Percentiles rank a stretch among this genome's conserved stretches.
Conservation (phyloP, 2,888 invertebrate genomes). For the Drosophila eohydei region DNA sequence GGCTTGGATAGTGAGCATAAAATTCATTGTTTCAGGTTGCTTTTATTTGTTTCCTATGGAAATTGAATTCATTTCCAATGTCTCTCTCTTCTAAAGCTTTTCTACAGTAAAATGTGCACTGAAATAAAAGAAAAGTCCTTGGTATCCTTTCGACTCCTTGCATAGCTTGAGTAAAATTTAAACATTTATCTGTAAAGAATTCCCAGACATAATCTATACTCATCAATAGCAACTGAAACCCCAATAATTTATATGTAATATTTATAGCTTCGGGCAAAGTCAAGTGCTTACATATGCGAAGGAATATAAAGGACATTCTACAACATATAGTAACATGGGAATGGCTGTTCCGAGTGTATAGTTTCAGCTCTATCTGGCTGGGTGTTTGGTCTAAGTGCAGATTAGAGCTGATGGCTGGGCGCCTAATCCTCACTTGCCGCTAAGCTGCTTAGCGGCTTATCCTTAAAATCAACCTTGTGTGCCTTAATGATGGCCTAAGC, state of each 20-base stretch:
- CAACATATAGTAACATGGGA: too few relatives aligned
- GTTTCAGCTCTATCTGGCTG: background rate
- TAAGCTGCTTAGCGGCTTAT: constrained; percentile 75
- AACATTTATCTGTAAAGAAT: too few relatives aligned
- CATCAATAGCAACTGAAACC: too few relatives aligned
- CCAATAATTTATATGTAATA: too few relatives aligned
- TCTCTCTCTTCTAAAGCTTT: too few relatives aligned
- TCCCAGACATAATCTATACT: too few relatives aligned
- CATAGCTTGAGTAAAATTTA: too few relatives aligned
- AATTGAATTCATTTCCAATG: background rate
- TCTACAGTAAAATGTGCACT: background rate
- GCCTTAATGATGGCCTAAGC: constrained; percentile 67
- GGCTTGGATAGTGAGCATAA: background rate
- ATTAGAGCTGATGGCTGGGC: constrained; percentile 23
- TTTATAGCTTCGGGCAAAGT: too few relatives aligned
- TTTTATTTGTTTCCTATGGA: background rate
- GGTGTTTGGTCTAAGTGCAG: constrained; percentile 20
- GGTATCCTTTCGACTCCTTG: background rate
- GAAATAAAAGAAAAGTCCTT: background rate
- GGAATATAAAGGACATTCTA: too few relatives aligned
- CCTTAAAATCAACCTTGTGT: constrained; percentile 64
- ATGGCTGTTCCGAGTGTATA: too few relatives aligned
- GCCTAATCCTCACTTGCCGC: constrained; percentile 44
- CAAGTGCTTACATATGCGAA: too few relatives aligned
- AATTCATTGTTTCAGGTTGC: background rate